Evolutionary conservation across 2,888 invertebrate species (phyloP).

Genomic region (Pachymerium ferrugineum): DNA sequence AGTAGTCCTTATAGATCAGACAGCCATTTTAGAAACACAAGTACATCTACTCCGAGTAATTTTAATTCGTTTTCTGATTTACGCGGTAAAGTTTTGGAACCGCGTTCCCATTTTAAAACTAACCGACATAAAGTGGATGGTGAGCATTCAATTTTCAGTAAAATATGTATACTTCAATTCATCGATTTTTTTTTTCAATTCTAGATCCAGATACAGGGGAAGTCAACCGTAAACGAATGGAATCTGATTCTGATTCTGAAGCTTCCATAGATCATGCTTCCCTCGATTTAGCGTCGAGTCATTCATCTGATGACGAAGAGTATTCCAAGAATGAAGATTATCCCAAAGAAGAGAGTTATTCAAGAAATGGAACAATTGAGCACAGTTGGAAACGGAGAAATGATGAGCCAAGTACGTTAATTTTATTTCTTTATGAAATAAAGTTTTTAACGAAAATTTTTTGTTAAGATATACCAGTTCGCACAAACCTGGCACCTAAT

Average conservation of each 20-base stretch:
- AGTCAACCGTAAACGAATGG: slow-evolving; percentile 45
- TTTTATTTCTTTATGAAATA: neutral
- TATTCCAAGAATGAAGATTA: slow-evolving; percentile 41
- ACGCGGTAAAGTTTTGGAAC: neutral
- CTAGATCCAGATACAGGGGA: slow-evolving; percentile 43
- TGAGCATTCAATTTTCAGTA: neutral
- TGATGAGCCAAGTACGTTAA: neutral
- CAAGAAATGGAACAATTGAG: slow-evolving; percentile 28
- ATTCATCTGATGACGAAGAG: slow-evolving; percentile 83
- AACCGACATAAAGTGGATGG: slow-evolving; percentile 21
- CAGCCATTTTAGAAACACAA: slow-evolving; percentile 44
- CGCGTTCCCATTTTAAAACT: neutral
- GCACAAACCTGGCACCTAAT: neutral
- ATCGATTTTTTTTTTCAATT: slow-evolving; percentile 15
- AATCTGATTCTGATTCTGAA: slow-evolving; percentile 69
- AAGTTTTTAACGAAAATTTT: neutral
- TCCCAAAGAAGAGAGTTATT: neutral
- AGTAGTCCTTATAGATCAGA: slow-evolving; percentile 75
- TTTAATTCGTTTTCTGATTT: slow-evolving; percentile 30
- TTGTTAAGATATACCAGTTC: slow-evolving; percentile 20
- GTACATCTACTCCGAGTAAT: slow-evolving; percentile 44
- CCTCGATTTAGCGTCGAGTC: slow-evolving; percentile 87
- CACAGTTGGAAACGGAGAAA: neutral
- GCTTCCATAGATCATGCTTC: slow-evolving; percentile 46
- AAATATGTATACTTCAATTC: neutral